These are phyloP conservation scores for Salarias fasciatus DNA, from an alignment of 2,797 vertebrate species.

Conservation along the genomic window DNA sequence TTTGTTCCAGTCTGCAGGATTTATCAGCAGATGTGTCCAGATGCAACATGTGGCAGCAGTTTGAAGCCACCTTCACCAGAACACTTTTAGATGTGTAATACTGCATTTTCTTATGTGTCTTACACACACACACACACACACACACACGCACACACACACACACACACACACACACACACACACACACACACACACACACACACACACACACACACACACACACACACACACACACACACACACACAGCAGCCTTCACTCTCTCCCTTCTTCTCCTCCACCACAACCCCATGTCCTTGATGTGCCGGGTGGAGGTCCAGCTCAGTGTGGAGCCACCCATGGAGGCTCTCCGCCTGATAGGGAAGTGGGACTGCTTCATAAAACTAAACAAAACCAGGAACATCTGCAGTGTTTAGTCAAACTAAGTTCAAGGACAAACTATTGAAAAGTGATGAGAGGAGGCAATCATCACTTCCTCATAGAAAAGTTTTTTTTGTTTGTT, in stretches of 20 bases:
- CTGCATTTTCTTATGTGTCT: too few species aligned
- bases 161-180: constrained; percentile 15
- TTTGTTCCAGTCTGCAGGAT: background rate
- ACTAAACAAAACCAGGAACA: constrained; percentile 72
- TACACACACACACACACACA: constrained; percentile 19
- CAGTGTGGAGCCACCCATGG: constrained; percentile 63
- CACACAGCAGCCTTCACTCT: background rate
- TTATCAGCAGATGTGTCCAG: constrained; percentile 15
- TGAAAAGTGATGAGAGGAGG: constrained; percentile 27
- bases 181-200: constrained; percentile 16
- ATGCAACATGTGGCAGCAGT: constrained; percentile 46
- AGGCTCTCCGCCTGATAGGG: constrained; percentile 42
- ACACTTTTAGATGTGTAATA: too few species aligned
- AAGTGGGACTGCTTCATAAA: constrained; percentile 57
- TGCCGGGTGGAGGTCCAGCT: constrained; percentile 44
- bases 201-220: constrained; percentile 23
- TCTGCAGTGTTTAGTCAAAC: constrained; percentile 57
- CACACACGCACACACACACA: constrained; percentile 17
- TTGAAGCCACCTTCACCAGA: constrained; percentile 5
- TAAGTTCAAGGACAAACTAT: constrained; percentile 54
- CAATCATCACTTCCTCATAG: background rate
- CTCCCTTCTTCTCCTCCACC: constrained; percentile 31
- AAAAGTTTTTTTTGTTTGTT: background rate
- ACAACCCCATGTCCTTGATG: constrained; percentile 58
- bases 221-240: constrained; percentile 25